Evolutionary conservation across 2,888 invertebrate genomes (phyloP).

Genomic region (Drosophila lutescens): DNA sequence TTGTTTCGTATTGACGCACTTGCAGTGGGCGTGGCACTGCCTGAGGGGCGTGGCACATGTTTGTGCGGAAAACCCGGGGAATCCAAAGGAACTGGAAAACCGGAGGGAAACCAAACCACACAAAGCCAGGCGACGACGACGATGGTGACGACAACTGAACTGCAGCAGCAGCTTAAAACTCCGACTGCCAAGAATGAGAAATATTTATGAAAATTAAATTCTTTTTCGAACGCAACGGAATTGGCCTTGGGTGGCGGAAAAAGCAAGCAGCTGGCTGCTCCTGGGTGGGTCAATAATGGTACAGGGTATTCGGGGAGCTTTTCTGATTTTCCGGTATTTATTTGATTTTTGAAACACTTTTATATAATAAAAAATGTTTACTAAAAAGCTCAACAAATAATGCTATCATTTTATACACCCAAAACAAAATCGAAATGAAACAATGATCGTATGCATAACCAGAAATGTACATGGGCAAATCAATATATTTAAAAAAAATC

Average conservation of each 20-base stretch:
- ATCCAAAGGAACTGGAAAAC: neutral
- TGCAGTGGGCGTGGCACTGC: slow-evolving; percentile 14
- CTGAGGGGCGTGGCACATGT: slow-evolving; percentile 13
- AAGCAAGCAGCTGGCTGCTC: neutral
- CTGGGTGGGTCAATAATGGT: slow-evolving; percentile 8
- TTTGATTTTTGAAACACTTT: neutral
- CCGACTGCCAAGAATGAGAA: slow-evolving; percentile 8
- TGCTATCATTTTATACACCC: too few relatives aligned
- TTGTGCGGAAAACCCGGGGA: slow-evolving; percentile 9
- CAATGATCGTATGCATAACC: too few relatives aligned
- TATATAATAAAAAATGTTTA: neutral
- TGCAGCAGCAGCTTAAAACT: slow-evolving; percentile 29
- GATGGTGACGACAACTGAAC: slow-evolving; percentile 33
- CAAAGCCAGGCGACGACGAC: slow-evolving; percentile 19
- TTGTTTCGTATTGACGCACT: slow-evolving; percentile 27
- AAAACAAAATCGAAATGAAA: too few relatives aligned
- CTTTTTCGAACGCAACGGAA: slow-evolving; percentile 1
- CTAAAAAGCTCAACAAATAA: too few relatives aligned
- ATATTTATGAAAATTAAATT: slow-evolving; percentile 40
- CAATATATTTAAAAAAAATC: too few relatives aligned
- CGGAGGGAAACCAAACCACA: slow-evolving; percentile 27
- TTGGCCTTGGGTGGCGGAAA: slow-evolving; percentile 7
- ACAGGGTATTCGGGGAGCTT: neutral
- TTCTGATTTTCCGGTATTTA: too few relatives aligned
- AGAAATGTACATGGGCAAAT: too few relatives aligned